Evolutionary conservation across 2,888 invertebrate genomes (phyloP), one percentile per base, ranked within the genome.

Genomic region (Agapostemon virescens): DNA sequence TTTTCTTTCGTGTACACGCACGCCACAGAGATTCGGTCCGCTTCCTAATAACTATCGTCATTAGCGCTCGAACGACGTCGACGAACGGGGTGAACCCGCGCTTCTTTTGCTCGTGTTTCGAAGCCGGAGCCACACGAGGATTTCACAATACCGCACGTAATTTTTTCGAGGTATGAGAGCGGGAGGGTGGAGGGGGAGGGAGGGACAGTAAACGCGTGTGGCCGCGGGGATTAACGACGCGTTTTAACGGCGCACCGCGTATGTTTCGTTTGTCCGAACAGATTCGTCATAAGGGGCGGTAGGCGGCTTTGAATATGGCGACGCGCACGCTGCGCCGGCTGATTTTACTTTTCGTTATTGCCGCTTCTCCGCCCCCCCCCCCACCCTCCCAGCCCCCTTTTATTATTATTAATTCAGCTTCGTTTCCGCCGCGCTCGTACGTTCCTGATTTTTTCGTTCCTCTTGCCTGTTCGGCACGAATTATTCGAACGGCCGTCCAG

Each of bases 1-100:
- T 77, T 82, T 75, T 77, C 72, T 76, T 73, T 78, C 74, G 68
- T 33, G 61, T 38, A 64, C 70, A 58, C 61, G 40, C 73, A 67
- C 42, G 42, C 40, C 42, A 42, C 49, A 58, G 45, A 72, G 68
- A 77, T 83, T 79, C 74, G 77, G 76, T 79, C 82, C 82, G 80
- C 83, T 79, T 86, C 85, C 86, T 89, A 89, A 88, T 89, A 89
- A 87, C 88, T 86, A 78, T 84, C 87, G 86, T 89, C 89, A 88
- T 89, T 89, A 89, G 87, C 81, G 81, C 79, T 72, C 81, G 81
- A 64, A 79, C 78, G 78, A 74, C 81, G 74, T 26, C 70, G 67
- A 70, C 79, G 33, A 74, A 74, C 69, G 66, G 73, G 81, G 76
- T 67, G 66, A 79, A 74, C 78, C 33, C n/a, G 36, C 33, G 11